These are phyloP conservation scores for Paelopatides confundens DNA, from an alignment of 53 echinoderm and acorn worm genomes.

Conservation along the genomic window DNA sequence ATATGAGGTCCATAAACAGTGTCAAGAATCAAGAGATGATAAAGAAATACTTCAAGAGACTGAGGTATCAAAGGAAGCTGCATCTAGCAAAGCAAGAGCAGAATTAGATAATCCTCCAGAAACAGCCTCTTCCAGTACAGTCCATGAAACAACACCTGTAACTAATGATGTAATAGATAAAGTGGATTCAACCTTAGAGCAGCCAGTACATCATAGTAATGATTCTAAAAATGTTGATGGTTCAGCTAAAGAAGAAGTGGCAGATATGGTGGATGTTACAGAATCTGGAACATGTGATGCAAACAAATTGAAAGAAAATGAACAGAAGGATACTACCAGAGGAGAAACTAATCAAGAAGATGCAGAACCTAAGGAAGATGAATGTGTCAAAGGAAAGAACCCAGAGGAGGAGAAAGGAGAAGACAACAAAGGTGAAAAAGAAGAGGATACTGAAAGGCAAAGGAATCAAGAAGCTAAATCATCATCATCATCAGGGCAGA, in stretches of 20 bases:
- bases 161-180: background rate
- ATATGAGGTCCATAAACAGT: background rate
- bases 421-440: background rate
- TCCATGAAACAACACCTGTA: background rate
- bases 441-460: constrained; percentile 1
- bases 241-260: no score
- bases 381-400: background rate
- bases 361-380: background rate
- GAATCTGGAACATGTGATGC: background rate
- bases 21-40: background rate
- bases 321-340: background rate
- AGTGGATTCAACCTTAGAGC: background rate
- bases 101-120: background rate
- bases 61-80: background rate
- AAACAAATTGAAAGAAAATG: background rate
- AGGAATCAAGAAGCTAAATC: background rate
- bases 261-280: background rate
- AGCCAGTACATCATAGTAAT: no score
- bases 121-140: background rate
- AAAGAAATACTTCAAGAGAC: background rate
- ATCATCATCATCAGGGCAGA: background rate
- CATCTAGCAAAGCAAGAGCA: background rate
- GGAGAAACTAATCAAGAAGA: background rate
- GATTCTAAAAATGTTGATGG: no score
- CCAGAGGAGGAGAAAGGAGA: background rate